phyloP scores from a whole-genome alignment of 2,888 invertebrate species.

The Cephus rjabovi region DNA sequence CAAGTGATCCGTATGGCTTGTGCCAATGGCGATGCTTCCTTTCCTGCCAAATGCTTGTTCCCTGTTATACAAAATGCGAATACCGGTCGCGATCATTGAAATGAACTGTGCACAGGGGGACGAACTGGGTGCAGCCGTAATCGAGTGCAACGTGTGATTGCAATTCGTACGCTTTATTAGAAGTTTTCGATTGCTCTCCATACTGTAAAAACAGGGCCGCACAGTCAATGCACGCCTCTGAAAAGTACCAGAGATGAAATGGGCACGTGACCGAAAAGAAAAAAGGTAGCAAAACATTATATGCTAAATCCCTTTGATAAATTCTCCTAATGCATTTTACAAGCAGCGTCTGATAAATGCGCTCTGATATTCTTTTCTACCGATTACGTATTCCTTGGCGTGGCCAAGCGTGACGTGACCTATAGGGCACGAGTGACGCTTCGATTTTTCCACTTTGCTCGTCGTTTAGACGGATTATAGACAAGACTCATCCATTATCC shows the following conservation, averaged over 20 bases:
- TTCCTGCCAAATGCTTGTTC: background rate
- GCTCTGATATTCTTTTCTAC: background rate
- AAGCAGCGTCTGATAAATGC: background rate
- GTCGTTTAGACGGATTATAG: conserved; percentile 26
- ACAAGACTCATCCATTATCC: conserved; percentile 32
- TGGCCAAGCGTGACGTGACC: background rate
- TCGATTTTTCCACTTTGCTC: conserved; percentile 17
- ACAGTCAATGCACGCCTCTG: background rate
- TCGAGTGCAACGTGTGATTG: background rate
- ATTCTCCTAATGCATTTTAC: background rate
- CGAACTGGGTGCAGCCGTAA: background rate
- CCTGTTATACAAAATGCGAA: background rate
- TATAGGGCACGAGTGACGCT: conserved; percentile 8
- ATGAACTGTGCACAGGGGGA: background rate
- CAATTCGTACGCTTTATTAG: background rate
- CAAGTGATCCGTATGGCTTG: background rate
- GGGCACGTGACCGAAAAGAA: background rate
- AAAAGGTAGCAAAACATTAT: background rate
- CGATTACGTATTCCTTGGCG: background rate
- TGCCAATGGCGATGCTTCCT: background rate
- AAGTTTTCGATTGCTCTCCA: background rate
- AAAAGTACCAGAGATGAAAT: background rate
- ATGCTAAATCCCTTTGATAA: background rate
- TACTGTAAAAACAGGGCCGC: background rate
- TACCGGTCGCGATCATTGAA: background rate